These are phyloP conservation scores for Thaleichthys pacificus DNA, from an alignment of 2,797 vertebrate genomes.

Conservation along the genomic window DNA sequence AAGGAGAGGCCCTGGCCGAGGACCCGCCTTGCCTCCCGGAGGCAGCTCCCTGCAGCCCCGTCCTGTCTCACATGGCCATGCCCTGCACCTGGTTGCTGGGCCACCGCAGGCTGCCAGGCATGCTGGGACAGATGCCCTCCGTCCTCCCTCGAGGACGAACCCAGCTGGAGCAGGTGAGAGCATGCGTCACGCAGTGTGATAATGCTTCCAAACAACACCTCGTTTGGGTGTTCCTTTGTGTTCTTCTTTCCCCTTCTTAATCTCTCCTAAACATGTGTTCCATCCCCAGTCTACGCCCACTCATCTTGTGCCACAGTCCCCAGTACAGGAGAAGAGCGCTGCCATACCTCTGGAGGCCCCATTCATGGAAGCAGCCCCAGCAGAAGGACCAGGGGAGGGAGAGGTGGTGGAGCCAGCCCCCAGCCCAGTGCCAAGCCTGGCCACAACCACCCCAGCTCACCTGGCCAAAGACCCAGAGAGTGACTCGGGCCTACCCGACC, in stretches of 20 bases:
- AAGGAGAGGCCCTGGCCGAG: conserved; percentile 57
- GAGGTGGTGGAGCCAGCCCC: conserved; percentile 40
- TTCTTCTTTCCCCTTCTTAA: conserved; percentile 2
- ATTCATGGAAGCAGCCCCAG: conserved; percentile 57
- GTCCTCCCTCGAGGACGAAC: conserved; percentile 83
- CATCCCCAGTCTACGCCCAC: conserved; percentile 73
- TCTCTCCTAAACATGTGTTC: conserved; percentile 8
- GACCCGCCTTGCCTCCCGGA: conserved; percentile 43
- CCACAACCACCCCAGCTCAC: conserved; percentile 46
- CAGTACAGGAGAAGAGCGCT: conserved; percentile 67
- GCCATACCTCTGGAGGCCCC: conserved; percentile 70
- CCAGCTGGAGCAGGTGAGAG: conserved; percentile 83
- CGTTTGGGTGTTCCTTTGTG: not conserved
- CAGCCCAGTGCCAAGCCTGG: conserved; percentile 36
- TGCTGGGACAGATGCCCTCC: conserved; percentile 80
- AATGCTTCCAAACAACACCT: no score
- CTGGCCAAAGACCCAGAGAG: conserved; percentile 72
- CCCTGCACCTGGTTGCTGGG: conserved; percentile 79
- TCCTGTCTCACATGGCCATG: conserved; percentile 78
- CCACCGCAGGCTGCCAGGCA: conserved; percentile 83
- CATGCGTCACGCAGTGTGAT: not conserved
- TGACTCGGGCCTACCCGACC: conserved; percentile 74
- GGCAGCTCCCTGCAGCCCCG: conserved; percentile 70
- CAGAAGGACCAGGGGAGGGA: conserved; percentile 38
- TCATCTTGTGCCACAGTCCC: conserved; percentile 69